phyloP scores from a whole-genome alignment of 2,113 vertebrate species.

The Hyla sarda region DNA sequence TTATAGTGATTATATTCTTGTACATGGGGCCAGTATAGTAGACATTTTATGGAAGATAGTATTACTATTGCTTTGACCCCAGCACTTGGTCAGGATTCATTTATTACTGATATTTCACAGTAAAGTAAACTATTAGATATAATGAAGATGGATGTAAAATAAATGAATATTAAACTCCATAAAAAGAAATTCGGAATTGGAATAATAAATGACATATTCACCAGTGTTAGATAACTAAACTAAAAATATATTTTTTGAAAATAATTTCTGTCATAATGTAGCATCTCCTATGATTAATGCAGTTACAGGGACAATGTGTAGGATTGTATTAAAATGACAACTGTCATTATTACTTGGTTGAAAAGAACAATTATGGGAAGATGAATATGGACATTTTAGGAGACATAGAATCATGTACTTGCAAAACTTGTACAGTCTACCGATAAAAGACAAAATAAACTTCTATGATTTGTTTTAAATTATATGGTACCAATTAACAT shows the following conservation, averaged over 20 bases:
- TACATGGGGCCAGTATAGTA: not conserved
- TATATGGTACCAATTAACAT: too few relatives aligned
- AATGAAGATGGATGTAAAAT: not conserved
- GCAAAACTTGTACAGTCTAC: not conserved
- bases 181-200: not conserved
- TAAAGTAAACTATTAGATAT: not conserved
- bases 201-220: not conserved
- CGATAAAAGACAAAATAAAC: not conserved
- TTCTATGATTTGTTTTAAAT: not conserved
- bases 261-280: not conserved
- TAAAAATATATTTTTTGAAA: not conserved
- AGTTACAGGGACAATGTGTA: not conserved
- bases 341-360: not conserved
- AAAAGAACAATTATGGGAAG: not conserved
- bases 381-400: not conserved
- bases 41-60: not conserved
- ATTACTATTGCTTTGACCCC: not conserved
- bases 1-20: conserved; percentile 15
- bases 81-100: not conserved
- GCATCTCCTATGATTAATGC: not conserved
- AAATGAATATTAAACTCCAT: not conserved
- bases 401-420: not conserved
- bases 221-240: not conserved
- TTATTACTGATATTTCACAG: not conserved
- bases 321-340: conserved; percentile 16